These are phyloP conservation scores for Sebastes alutus DNA, from an alignment of 2,797 vertebrate species.

Conservation along the genomic window DNA sequence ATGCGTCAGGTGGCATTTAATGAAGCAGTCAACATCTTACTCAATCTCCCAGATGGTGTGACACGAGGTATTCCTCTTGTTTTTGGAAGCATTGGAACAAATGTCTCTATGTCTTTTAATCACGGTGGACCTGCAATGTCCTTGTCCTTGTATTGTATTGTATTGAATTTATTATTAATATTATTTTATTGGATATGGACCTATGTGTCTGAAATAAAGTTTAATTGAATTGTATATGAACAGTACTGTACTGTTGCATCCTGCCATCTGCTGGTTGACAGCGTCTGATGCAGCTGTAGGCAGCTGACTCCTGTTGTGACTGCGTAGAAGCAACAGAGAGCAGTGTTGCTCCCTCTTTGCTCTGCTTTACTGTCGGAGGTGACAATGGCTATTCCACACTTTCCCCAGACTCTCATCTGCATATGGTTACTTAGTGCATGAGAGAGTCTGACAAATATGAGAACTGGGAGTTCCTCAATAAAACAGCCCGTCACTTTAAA, in stretches of 20 bases:
- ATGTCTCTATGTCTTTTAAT: too few species aligned
- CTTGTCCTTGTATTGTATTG: too few species aligned
- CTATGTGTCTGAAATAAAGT: too few species aligned
- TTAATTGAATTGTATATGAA: neutral
- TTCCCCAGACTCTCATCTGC: neutral
- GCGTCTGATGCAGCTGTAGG: neutral
- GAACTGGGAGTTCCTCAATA: neutral
- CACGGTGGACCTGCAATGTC: too few species aligned
- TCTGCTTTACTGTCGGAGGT: neutral
- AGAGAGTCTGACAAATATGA: constrained; percentile 5
- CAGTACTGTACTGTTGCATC: neutral
- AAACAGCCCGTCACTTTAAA: constrained; percentile 9
- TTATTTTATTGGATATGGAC: too few species aligned
- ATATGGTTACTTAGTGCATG: neutral
- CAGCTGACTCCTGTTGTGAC: neutral
- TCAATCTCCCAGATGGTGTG: too few species aligned
- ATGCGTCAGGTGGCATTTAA: too few species aligned
- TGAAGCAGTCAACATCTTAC: too few species aligned
- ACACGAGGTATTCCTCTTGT: too few species aligned
- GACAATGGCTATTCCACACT: neutral
- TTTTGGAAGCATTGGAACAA: too few species aligned
- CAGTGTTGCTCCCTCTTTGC: constrained; percentile 30
- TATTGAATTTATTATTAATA: too few species aligned
- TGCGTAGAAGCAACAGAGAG: constrained; percentile 42
- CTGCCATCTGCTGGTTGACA: constrained; percentile 60